Percentiles rank a stretch among this genome's conserved stretches.
Evolutionary conservation across 92 coral and sea anemone species (phyloP).

Genomic region (Pocillopora meandrina): DNA sequence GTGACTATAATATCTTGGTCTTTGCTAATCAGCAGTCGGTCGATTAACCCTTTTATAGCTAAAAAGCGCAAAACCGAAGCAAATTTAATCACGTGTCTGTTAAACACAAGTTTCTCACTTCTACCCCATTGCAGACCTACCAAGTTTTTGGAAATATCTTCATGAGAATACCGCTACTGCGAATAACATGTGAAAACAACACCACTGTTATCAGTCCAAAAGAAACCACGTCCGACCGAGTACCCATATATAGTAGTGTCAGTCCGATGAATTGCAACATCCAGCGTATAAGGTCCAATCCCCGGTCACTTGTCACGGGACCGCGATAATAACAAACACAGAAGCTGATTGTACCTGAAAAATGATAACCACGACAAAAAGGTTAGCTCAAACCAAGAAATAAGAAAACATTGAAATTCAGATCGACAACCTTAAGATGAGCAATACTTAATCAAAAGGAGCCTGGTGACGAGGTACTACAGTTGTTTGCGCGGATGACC

Average conservation of each 20-base stretch:
- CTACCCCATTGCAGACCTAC: slow-evolving; percentile 43
- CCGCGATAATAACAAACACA: slow-evolving; percentile 94
- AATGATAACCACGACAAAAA: not conserved
- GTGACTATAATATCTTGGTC: too few species aligned
- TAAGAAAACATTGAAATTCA: too few species aligned
- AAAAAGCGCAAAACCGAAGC: too few species aligned
- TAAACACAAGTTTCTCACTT: too few species aligned
- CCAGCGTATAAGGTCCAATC: slow-evolving; percentile 94
- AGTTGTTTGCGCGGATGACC: too few species aligned
- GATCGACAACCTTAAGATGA: too few species aligned
- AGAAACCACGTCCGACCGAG: slow-evolving; percentile 83
- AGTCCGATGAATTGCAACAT: slow-evolving; percentile 73
- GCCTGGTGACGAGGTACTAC: too few species aligned
- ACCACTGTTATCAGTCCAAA: slow-evolving; percentile 68
- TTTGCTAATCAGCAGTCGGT: too few species aligned
- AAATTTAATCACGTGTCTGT: too few species aligned
- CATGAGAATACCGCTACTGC: slow-evolving; percentile 38
- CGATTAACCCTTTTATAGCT: too few species aligned
- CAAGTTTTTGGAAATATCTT: slow-evolving; percentile 62
- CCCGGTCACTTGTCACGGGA: slow-evolving; percentile 85
- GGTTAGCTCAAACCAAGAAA: too few species aligned
- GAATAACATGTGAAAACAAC: slow-evolving; percentile 52
- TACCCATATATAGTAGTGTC: slow-evolving; percentile 78
- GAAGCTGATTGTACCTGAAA: slow-evolving; percentile 82
- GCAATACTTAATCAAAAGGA: too few species aligned